A percentile compares a stretch with the other conserved stretches of the same genome.
Conservation (phyloP, 2,113 vertebrate genomes). For the Vidua chalybeata region DNA sequence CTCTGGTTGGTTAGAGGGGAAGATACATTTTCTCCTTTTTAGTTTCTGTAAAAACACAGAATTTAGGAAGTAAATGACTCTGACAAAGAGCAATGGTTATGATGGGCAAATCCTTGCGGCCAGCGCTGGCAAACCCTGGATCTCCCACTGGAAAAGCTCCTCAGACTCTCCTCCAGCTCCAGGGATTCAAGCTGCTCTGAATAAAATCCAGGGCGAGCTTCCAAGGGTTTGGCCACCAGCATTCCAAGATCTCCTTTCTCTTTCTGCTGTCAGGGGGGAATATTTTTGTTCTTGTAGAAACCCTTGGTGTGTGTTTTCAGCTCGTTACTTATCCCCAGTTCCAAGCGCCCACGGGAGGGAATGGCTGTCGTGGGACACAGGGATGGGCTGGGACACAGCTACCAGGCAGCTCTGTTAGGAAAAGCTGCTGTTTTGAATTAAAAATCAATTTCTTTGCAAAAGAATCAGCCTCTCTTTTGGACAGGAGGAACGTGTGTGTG, state of each 20-base stretch:
- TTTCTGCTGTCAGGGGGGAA: background rate
- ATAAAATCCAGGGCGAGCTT: background rate
- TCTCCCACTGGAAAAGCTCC: background rate
- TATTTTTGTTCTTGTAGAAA: background rate
- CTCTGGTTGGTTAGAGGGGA: background rate
- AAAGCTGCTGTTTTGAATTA: constrained; percentile 4
- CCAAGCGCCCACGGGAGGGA: background rate
- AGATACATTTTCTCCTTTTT: background rate
- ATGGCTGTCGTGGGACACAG: background rate
- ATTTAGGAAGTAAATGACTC: background rate
- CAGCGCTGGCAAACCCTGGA: background rate
- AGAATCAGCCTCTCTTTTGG: background rate
- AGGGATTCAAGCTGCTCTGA: background rate
- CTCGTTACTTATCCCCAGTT: accelerated
- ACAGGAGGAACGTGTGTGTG: background rate
- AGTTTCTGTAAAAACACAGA: background rate
- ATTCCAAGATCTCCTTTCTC: background rate
- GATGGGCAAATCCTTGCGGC: background rate
- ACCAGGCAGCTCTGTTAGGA: background rate
- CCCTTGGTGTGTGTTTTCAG: background rate
- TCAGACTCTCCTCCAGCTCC: background rate
- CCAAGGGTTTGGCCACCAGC: background rate
- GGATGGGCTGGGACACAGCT: background rate
- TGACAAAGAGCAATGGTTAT: background rate
- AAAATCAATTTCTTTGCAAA: background rate